Conservation (phyloP, 2,888 invertebrate genomes). For the Polydrusus cervinus region DNA sequence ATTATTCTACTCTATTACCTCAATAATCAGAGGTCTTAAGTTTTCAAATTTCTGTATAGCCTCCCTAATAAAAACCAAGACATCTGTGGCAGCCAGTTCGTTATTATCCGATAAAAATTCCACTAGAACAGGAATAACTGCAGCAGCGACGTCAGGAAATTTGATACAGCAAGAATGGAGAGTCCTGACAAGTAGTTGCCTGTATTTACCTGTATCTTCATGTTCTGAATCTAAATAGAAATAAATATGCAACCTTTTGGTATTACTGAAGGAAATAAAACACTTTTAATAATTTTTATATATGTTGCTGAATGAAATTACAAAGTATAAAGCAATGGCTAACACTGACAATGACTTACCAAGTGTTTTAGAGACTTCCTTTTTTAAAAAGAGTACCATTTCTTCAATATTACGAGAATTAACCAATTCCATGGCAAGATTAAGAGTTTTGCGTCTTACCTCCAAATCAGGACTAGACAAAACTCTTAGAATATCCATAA, state of each 20-base stretch:
- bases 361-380: conserved; percentile 90
- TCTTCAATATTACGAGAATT: conserved; percentile 95
- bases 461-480: conserved; percentile 95
- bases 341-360: conserved; percentile 38
- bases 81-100: conserved; percentile 94
- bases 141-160: conserved; percentile 95
- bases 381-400: conserved; percentile 93
- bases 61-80: conserved; percentile 94
- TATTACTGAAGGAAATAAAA: too few relatives aligned
- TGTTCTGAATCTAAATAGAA: conserved; percentile 80
- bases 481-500: conserved; percentile 98
- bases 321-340: too few relatives aligned
- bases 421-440: conserved; percentile 88
- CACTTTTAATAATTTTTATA: too few relatives aligned
- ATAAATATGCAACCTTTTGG: background rate
- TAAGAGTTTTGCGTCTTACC: conserved; percentile 73
- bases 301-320: too few relatives aligned
- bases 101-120: conserved; percentile 94
- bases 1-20: conserved; percentile 71
- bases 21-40: conserved; percentile 87
- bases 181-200: conserved; percentile 95
- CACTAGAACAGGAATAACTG: conserved; percentile 94
- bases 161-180: conserved; percentile 95
- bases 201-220: conserved; percentile 96
- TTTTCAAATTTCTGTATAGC: conserved; percentile 95